These are phyloP conservation scores for Plodia interpunctella DNA, from an alignment of 1,140 invertebrate species.

Conservation along the genomic window DNA sequence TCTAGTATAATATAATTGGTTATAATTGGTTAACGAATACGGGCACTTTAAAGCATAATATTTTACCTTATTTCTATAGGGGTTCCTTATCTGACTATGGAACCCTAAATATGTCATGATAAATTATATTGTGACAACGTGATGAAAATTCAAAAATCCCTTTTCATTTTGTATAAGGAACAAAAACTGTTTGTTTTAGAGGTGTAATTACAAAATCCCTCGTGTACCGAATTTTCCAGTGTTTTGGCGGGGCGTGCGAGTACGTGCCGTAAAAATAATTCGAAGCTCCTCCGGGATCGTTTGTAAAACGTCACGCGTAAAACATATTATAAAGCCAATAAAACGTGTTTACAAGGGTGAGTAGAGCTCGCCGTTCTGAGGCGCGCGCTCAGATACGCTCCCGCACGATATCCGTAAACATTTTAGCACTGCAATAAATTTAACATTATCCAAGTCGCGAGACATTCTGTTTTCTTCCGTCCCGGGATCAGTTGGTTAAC, in stretches of 20 bases:
- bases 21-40: too few species aligned
- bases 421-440: constrained; percentile 76
- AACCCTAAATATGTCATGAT: not conserved
- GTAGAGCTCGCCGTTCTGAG: constrained; percentile 50
- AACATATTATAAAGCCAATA: constrained; percentile 78
- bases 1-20: too few species aligned
- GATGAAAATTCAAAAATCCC: constrained; percentile 32
- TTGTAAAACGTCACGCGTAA: constrained; percentile 77
- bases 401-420: constrained; percentile 71
- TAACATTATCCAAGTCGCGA: constrained; percentile 73
- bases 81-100: too few species aligned
- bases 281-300: constrained; percentile 70
- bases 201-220: constrained; percentile 69
- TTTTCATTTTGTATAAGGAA: constrained; percentile 47
- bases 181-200: constrained; percentile 62
- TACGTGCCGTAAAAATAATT: constrained; percentile 76
- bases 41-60: too few species aligned
- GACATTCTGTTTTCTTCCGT: constrained; percentile 73
- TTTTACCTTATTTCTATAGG: too few species aligned
- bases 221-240: constrained; percentile 60
- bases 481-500: constrained; percentile 71
- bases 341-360: constrained; percentile 77
- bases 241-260: constrained; percentile 54
- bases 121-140: not conserved
- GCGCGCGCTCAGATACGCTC: constrained; percentile 31